Base-by-base conservation (phyloP, 2,797 vertebrate genomes). In the Propithecus perrieri region DNA sequence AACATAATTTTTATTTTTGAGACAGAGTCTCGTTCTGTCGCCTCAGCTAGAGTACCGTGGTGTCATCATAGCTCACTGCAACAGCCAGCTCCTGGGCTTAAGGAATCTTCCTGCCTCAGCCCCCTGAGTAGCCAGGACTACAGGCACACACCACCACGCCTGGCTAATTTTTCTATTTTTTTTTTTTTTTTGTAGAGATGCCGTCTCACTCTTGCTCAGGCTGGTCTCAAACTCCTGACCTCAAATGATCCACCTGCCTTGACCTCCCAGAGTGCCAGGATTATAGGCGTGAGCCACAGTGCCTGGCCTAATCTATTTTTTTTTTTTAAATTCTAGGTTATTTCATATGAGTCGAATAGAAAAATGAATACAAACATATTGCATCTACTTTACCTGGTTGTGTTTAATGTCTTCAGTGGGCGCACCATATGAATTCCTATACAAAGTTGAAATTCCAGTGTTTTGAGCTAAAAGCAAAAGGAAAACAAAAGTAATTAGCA, bases 341-440 rank as follows among this genome's bases (percentile, higher is more conserved):
- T 30, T 28, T 59, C 83, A 85, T 4, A 1, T 0, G 12, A 63
- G 35, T n/a, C 0, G 0, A 50, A 78, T 26, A 53, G 69, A 20
- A 90, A 57, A 24, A 53, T 2, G 24, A 33, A 35, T 1, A 17
- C 28, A 13, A 20, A 35, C 0, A 0, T 9, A 8, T 1, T 20
- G 30, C 2, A 0, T 57, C 17, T 33, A 95, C n/a, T 43, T 96
- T 97, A 99, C 99, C 99, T 99, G 99, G 98, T 99, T 99, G 98
- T 99, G 99, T 98, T 99, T 99, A 98, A 99, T 99, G 97, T 99
- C 99, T 98, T 99, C 99, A 96, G 99, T 98, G 97, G 99, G 99
- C 0, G 99, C 99, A 98, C 99, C 99, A 95, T 99, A 99, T 0
- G 99, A 99, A 98, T 99, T 99, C 97, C 99, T 99, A 98, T 99